Conservation (phyloP, 2,888 invertebrate genomes). For the Sceliomorpha sp. region DNA sequence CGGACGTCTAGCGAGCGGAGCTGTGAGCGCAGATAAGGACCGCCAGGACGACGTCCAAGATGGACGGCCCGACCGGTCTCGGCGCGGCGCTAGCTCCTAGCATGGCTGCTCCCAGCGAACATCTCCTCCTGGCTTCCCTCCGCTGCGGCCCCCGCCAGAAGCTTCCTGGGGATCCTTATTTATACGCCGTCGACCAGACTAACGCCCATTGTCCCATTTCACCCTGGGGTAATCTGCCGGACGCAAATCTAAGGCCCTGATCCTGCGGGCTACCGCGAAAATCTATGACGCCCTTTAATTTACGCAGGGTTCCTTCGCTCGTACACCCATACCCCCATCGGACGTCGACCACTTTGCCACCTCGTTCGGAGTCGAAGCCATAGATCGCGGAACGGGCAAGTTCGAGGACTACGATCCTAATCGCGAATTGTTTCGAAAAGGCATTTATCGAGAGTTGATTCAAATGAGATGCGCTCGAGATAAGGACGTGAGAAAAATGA, state of each 20-base stretch:
- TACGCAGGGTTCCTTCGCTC: conserved; percentile 66
- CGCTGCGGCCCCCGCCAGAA: conserved; percentile 61
- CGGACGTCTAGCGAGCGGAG: conserved; percentile 78
- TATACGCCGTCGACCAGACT: conserved; percentile 78
- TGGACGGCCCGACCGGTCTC: conserved; percentile 79
- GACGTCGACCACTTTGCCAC: conserved; percentile 30
- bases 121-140: conserved; percentile 64
- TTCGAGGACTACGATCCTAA: conserved; percentile 33
- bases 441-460: conserved; percentile 21
- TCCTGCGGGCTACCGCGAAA: conserved; percentile 80
- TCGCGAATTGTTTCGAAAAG: conserved; percentile 25
- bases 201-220: conserved; percentile 80
- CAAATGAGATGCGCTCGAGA: background rate
- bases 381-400: conserved; percentile 34
- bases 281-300: conserved; percentile 80
- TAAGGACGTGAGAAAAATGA: too few species aligned
- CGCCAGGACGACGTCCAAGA: conserved; percentile 79
- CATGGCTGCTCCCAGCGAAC: conserved; percentile 66
- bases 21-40: conserved; percentile 80
- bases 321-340: conserved; percentile 15
- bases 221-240: conserved; percentile 79
- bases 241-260: conserved; percentile 81
- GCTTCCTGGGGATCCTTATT: conserved; percentile 79
- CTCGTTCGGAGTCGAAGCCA: conserved; percentile 43
- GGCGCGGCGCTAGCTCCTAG: conserved; percentile 70